Conservation (phyloP, 2,888 invertebrate genomes). For the Oxyteleia sp. region DNA sequence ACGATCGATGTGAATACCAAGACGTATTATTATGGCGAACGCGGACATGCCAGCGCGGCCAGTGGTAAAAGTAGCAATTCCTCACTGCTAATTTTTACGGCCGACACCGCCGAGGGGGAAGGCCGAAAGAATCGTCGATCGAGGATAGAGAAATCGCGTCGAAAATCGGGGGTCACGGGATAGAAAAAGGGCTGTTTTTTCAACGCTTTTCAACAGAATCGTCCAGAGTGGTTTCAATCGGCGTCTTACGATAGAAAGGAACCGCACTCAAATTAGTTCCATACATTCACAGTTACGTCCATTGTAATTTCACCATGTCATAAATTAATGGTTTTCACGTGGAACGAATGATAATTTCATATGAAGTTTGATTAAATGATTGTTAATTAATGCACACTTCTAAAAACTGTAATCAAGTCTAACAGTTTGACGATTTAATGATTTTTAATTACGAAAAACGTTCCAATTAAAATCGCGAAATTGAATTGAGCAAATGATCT, state of each 20-base stretch:
- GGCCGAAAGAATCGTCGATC: constrained; percentile 52
- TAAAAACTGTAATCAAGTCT: too few species aligned
- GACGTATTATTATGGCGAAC: constrained; percentile 73
- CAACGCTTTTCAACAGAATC: constrained; percentile 13
- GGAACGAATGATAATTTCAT: too few species aligned
- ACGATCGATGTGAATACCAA: constrained; percentile 65
- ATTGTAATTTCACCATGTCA: not conserved
- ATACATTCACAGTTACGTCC: too few species aligned
- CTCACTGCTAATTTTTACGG: constrained; percentile 62
- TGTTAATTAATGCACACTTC: too few species aligned
- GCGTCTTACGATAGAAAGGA: too few species aligned
- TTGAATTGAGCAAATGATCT: not conserved
- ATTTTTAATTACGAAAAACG: too few species aligned
- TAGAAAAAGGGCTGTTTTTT: constrained; percentile 31
- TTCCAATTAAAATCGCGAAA: not conserved
- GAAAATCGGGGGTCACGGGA: constrained; percentile 15
- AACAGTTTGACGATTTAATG: too few species aligned
- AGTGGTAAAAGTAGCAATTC: constrained; percentile 70
- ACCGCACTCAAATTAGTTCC: too few species aligned
- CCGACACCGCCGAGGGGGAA: constrained; percentile 45
- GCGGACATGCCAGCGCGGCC: constrained; percentile 62
- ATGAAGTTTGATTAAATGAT: too few species aligned
- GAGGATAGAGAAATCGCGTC: constrained; percentile 73
- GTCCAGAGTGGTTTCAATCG: too few species aligned
- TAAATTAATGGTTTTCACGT: too few species aligned